These are phyloP conservation scores for Engraulis encrasicolus DNA, from an alignment of 2,113 vertebrate species.

Conservation along the genomic window DNA sequence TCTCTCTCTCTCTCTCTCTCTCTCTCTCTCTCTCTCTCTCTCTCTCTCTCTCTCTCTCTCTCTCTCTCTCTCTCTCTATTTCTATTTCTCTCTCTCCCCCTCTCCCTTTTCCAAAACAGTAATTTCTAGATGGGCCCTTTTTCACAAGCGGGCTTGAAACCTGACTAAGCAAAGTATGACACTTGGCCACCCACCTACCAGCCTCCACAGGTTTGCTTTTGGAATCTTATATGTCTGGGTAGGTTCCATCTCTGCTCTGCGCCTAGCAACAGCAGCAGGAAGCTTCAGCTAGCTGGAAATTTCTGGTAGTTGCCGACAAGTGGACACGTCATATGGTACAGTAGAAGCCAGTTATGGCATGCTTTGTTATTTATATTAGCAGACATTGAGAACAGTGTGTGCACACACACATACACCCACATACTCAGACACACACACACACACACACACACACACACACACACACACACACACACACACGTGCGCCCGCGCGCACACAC, in stretches of 20 bases:
- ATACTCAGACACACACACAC: too few species aligned
- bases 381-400: not conserved
- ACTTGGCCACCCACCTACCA: slow-evolving; percentile 47
- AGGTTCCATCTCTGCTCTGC: slow-evolving; percentile 31
- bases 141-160: slow-evolving; percentile 42
- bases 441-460: not conserved
- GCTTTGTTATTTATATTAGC: slow-evolving; percentile 9
- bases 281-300: slow-evolving; percentile 44
- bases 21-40: too few species aligned
- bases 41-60: too few species aligned
- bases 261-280: not conserved
- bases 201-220: slow-evolving; percentile 42
- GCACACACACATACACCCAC: too few species aligned
- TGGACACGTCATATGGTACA: slow-evolving; percentile 37
- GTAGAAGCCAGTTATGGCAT: slow-evolving; percentile 27
- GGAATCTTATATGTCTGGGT: slow-evolving; percentile 42
- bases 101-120: slow-evolving; percentile 41
- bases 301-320: slow-evolving; percentile 44
- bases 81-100: too few species aligned
- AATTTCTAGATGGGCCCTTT: slow-evolving; percentile 43
- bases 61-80: too few species aligned
- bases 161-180: slow-evolving; percentile 49
- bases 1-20: too few species aligned
- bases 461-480: not conserved
- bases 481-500: too few species aligned